Base-by-base conservation (phyloP, 1,140 invertebrate species). In the Drosophila bocqueti region DNA sequence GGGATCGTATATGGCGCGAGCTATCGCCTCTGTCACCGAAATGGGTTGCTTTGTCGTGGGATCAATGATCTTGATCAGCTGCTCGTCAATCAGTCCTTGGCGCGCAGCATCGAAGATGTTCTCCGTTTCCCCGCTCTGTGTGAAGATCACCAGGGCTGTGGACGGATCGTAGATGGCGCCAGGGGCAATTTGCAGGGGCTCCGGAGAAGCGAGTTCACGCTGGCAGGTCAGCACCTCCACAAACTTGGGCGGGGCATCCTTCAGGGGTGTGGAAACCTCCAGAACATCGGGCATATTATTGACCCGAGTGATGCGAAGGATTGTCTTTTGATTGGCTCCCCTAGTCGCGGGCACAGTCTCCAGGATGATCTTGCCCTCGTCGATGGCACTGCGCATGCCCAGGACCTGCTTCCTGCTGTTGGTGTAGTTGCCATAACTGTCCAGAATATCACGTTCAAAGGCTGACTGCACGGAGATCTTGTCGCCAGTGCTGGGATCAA, bases 311-410 rank as follows among this genome's bases (percentile, higher is more conserved):
- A 92, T 92, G 18, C 90, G 90, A 7, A 92, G 49, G n/a, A 92
- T 92, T 9, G 86, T 92, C 55, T 90, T 91, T 49, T 86, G 83
- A 29, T 16, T 78, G 13, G 75, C 52, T 10, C 95, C 95, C 10
- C 86, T 71, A 0, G 86, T 91, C 2, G 71, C 60, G 0, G 87
- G 82, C 4, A 92, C 91, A 1, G 93, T 92, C 75, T 95, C 94
- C n/a, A 96, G 86, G 43, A 96, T 93, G 24, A 98, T 94, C 60
- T 95, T 95, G 45, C 94, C 94, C 79, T 94, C 94, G 43, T 94
- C 93, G 55, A 99, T 96, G 10, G 97, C 97, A 91, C 97, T 96
- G 91, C 96, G 95, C 94, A 99, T 95, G 8, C 96, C 96, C 9
- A 81, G 55, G 18, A 96, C 94, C 91, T 93, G 93, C 79, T 95